These are phyloP conservation scores for Spodoptera littoralis DNA, from an alignment of 2,888 invertebrate genomes.

Conservation along the genomic window DNA sequence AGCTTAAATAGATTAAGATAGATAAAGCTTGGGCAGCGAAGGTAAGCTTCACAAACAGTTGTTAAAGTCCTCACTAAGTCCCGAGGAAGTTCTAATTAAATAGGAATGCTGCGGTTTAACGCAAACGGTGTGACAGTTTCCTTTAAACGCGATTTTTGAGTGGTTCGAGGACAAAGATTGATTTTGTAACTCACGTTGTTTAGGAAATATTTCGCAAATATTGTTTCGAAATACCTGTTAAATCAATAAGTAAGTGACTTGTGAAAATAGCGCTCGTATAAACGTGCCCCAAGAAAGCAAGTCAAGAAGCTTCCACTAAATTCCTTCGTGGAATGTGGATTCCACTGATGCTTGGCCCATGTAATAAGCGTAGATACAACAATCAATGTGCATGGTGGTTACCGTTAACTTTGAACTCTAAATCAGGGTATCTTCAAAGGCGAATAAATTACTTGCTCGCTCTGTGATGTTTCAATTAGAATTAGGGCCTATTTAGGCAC, in stretches of 20 bases:
- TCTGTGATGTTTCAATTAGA: conserved; percentile 20
- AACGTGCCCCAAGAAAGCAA: conserved; percentile 56
- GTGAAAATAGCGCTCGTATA: conserved; percentile 41
- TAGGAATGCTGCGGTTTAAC: conserved; percentile 53
- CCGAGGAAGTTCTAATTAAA: conserved; percentile 63
- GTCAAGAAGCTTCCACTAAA: conserved; percentile 60
- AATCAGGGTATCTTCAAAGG: conserved; percentile 45
- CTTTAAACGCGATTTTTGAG: conserved; percentile 25
- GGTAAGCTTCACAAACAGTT: conserved; percentile 65
- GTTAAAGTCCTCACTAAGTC: conserved; percentile 65
- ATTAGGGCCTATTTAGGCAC: conserved; percentile 4
- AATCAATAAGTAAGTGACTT: conserved; percentile 48
- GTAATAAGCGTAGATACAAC: conserved; percentile 51
- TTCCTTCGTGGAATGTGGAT: conserved; percentile 61
- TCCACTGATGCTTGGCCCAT: conserved; percentile 52
- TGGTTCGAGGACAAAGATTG: conserved; percentile 16
- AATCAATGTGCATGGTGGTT: conserved; percentile 34
- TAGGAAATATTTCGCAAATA: conserved; percentile 5
- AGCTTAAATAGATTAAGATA: conserved; percentile 70
- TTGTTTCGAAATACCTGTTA: conserved; percentile 17
- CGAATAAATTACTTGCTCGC: conserved; percentile 26
- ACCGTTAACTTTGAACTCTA: conserved; percentile 40
- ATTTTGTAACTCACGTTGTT: not conserved
- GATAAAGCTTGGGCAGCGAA: conserved; percentile 66
- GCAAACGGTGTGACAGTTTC: conserved; percentile 34